Percentiles rank a stretch among this genome's conserved stretches.
Conservation (phyloP, 2,113 vertebrate species). For the Stigmatopora argus region DNA sequence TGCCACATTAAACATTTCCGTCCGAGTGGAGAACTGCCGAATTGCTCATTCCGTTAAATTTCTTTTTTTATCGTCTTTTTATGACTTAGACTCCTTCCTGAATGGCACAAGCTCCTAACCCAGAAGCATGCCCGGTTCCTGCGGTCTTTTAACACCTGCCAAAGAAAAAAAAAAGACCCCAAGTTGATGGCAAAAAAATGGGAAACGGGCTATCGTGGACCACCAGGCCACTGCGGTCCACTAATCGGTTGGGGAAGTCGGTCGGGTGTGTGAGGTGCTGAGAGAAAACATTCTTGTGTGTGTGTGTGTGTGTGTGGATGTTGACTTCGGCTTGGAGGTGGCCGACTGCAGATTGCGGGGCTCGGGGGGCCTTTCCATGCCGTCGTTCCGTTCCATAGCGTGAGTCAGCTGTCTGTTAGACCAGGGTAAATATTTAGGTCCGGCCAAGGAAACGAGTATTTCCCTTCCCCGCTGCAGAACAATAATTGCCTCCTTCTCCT, state of each 20-base stretch:
- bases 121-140: slow-evolving; percentile 45
- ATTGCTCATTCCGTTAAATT: slow-evolving; percentile 3
- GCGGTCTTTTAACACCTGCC: slow-evolving; percentile 57
- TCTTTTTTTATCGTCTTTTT: slow-evolving; percentile 20
- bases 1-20: slow-evolving; percentile 28
- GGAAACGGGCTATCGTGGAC: slow-evolving; percentile 70
- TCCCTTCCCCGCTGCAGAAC: slow-evolving; percentile 66
- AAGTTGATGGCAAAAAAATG: slow-evolving; percentile 69
- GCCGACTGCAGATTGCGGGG: slow-evolving; percentile 20
- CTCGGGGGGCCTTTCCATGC: slow-evolving; percentile 41
- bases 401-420: slow-evolving; percentile 63
- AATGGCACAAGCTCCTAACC: slow-evolving; percentile 23
- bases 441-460: slow-evolving; percentile 70
- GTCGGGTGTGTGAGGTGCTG: slow-evolving; percentile 44
- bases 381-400: slow-evolving; percentile 33
- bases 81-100: slow-evolving; percentile 4
- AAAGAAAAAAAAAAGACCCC: slow-evolving; percentile 34
- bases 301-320: slow-evolving; percentile 19
- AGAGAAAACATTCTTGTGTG: slow-evolving; percentile 15
- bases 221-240: slow-evolving; percentile 52
- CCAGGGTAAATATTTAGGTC: slow-evolving; percentile 68
- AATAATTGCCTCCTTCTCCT: slow-evolving; percentile 66
- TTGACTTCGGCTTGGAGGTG: slow-evolving; percentile 11
- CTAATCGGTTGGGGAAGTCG: slow-evolving; percentile 74
- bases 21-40: slow-evolving; percentile 4